Evolutionary conservation across 1,140 invertebrate genomes (phyloP).

Genomic region (Drosophila yakuba): DNA sequence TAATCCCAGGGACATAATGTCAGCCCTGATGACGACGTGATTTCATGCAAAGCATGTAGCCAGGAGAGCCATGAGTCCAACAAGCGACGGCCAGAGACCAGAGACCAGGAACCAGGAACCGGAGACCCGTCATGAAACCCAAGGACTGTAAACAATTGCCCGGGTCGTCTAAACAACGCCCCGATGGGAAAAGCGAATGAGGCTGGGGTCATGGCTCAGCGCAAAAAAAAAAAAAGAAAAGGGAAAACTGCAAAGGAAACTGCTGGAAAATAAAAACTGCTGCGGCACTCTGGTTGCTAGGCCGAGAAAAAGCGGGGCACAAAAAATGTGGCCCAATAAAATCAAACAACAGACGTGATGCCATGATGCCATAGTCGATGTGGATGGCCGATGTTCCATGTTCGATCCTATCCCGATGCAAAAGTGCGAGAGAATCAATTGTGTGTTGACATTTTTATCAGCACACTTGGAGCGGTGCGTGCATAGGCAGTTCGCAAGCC

Average conservation of each 20-base stretch:
- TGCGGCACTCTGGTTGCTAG: slow-evolving; percentile 23
- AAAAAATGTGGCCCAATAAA: slow-evolving; percentile 79
- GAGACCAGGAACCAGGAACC: too few species aligned
- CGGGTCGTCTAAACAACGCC: slow-evolving; percentile 71
- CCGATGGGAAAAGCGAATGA: slow-evolving; percentile 17
- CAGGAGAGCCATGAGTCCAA: slow-evolving; percentile 7
- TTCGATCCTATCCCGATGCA: slow-evolving; percentile 40
- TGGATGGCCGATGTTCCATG: slow-evolving; percentile 4
- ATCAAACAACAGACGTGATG: slow-evolving; percentile 80
- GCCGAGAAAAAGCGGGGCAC: slow-evolving; percentile 22
- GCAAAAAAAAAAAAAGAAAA: slow-evolving; percentile 12
- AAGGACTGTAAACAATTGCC: slow-evolving; percentile 82
- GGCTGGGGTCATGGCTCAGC: not conserved
- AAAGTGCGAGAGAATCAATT: slow-evolving; percentile 76
- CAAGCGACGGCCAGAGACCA: too few species aligned
- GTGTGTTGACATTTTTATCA: slow-evolving; percentile 84
- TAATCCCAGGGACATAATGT: slow-evolving; percentile 82
- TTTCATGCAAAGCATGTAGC: slow-evolving; percentile 80
- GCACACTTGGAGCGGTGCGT: slow-evolving; percentile 48
- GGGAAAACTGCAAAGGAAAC: slow-evolving; percentile 47
- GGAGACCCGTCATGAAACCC: slow-evolving; percentile 57
- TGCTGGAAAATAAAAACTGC: slow-evolving; percentile 51
- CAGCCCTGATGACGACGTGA: slow-evolving; percentile 81
- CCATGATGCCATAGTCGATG: slow-evolving; percentile 12
- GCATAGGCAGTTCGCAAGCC: slow-evolving; percentile 67